Base-by-base conservation (phyloP, 2,888 invertebrate genomes). In the Mesoligia furuncula region DNA sequence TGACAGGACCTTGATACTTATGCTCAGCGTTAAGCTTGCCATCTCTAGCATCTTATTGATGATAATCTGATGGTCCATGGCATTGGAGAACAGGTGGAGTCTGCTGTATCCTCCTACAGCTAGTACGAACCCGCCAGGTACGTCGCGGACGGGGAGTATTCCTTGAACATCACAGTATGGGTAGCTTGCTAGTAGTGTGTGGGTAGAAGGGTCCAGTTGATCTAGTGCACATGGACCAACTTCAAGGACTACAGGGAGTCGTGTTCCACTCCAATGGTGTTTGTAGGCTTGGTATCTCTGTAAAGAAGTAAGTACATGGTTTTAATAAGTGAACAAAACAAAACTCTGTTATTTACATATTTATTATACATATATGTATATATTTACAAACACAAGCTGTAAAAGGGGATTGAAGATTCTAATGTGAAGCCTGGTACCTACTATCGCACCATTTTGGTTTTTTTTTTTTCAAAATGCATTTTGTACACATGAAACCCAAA, bases 251-350 rank as follows among this genome's bases (percentile, higher is more conserved):
- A 99, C 98, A 0, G 99, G 99, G 64, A 99, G 97, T 83, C 98
- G 97, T 57, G 98, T 98, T 73, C 99, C 99, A 68, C 99, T 99
- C 99, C 99, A 99, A 91, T 99, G 99, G 92, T 99, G 98, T 95
- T 99, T 99, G 94, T 98, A 99, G 9, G 98, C 99, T 95, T 98
- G 98, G 95, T 98, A 99, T 91, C 98, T 97, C 98, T 98, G 95
- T 42, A 89, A 89, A 74, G 39, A 54, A 9, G 0, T 9, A 39
- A 9, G 0, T 9, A 39, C 5, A 15, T 31, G 7, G 7, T 54
- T 64, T 20, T 31, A 57, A 42, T 2, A 31, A 2, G 42, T 31
- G 13, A 13, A 13, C 17, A 13, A 51, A 64, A 17, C 24, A n/a
- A 61, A 62, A 51, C 9, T 13, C 17, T 48, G 11, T 54, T n/a